These are phyloP conservation scores for Gnatocerus cornutus DNA, from an alignment of 2,888 invertebrate genomes.

Conservation along the genomic window DNA sequence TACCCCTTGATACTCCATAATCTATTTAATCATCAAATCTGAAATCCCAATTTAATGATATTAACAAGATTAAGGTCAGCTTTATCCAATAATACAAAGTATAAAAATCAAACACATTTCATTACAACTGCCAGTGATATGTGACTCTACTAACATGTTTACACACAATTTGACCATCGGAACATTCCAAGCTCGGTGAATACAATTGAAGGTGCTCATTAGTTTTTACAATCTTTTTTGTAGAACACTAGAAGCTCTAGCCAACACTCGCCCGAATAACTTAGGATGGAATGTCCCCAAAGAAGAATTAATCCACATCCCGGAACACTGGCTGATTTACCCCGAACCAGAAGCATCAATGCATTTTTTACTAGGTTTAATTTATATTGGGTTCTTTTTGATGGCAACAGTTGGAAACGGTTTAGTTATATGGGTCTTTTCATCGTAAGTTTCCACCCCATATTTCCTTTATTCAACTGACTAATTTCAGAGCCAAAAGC, in stretches of 20 bases:
- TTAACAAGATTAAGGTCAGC: slow-evolving; percentile 44
- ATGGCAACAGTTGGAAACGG: slow-evolving; percentile 85
- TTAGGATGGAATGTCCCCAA: slow-evolving; percentile 86
- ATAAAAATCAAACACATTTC: slow-evolving; percentile 34
- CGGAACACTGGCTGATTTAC: slow-evolving; percentile 87
- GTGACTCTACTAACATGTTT: slow-evolving; percentile 52
- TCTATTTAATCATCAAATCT: slow-evolving; percentile 20
- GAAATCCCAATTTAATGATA: slow-evolving; percentile 32
- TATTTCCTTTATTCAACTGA: too few species aligned
- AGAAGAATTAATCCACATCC: slow-evolving; percentile 83
- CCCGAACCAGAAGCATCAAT: slow-evolving; percentile 87
- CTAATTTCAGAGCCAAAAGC: slow-evolving; percentile 77
- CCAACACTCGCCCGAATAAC: slow-evolving; percentile 20
- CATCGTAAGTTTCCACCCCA: slow-evolving; percentile 72
- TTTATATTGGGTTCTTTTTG: slow-evolving; percentile 84
- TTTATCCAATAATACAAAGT: slow-evolving; percentile 40
- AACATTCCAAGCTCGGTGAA: slow-evolving; percentile 58
- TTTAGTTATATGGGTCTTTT: slow-evolving; percentile 88
- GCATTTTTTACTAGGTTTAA: slow-evolving; percentile 84
- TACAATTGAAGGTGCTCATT: slow-evolving; percentile 24
- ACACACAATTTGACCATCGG: slow-evolving; percentile 60
- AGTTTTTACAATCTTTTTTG: not conserved
- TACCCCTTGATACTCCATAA: not conserved
- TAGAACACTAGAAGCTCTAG: slow-evolving; percentile 16
- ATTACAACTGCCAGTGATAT: slow-evolving; percentile 14